Base-by-base conservation (phyloP, 2,113 vertebrate genomes). In the Scortum barcoo region DNA sequence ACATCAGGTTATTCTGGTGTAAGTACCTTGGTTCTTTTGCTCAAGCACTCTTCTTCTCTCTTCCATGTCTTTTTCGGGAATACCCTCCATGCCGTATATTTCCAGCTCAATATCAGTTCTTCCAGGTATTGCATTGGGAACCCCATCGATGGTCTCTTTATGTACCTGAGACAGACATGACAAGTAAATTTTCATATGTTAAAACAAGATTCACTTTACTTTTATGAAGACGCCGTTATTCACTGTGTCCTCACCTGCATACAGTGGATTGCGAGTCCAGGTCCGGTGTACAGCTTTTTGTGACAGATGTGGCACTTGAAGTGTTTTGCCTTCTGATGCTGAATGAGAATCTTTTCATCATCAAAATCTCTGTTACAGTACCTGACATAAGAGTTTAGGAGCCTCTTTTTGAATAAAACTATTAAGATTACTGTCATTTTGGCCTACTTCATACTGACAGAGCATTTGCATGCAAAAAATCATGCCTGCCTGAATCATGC, bases 271-370 rank as follows among this genome's bases (percentile, higher is more conserved):
- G 97, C 97, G 87, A 99, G 95, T 4, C 97, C 97, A 72, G 97
- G 97, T 66, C 97, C 97, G 16, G 97, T 99, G 75, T 98, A 99
- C 53, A 99, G 91, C 74, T 99, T 99, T 86, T 99, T 98, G 88
- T 99, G 97, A 93, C 97, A 98, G 94, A 99, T 99, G 87, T 98
- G 97, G 82, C 97, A 98, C 93, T 99, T 99, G 93, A 99, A 98
- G 93, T 99, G 97, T 93, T 98, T 99, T 62, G 97, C 97, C 92
- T 99, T 99, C 91, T 99, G 97, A 79, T 99, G 97, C 80, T 99
- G 97, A 89, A 99, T 99, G 69, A 99, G 97, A 72, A 99, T 99
- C 88, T 99, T 98, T 89, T 98, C 97, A 90, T 99, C 97, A 85
- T 99, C 97, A 89, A 97, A 99, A 92, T 99, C 97, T 91, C 97